phyloP scores from a whole-genome alignment of 1,140 invertebrate genomes.

The Tetranychus cinnabarinus region DNA sequence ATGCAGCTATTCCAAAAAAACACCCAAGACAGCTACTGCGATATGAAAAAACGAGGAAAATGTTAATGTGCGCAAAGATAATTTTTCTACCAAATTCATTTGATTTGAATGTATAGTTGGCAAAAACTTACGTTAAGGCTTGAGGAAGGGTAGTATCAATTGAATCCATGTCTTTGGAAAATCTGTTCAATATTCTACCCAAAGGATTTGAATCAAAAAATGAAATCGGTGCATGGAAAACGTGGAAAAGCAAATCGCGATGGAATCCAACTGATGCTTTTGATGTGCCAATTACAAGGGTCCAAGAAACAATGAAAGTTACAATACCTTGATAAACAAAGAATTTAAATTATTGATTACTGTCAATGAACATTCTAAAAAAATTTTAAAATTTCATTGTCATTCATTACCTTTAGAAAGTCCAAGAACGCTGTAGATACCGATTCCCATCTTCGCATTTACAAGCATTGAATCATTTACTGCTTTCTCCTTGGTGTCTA shows the following conservation, averaged over 20 bases:
- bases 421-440: neutral
- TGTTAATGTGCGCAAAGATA: slow-evolving; percentile 26
- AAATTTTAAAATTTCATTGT: neutral
- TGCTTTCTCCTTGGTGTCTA: slow-evolving; percentile 14
- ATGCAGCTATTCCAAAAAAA: slow-evolving; percentile 33
- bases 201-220: slow-evolving; percentile 18
- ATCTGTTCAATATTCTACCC: slow-evolving; percentile 29
- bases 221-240: slow-evolving; percentile 16
- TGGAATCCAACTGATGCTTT: slow-evolving; percentile 9
- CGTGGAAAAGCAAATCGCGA: slow-evolving; percentile 1
- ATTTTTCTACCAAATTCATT: slow-evolving; percentile 39
- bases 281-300: slow-evolving; percentile 3
- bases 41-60: slow-evolving; percentile 24
- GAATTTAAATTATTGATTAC: neutral
- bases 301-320: neutral
- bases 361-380: neutral
- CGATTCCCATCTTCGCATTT: slow-evolving; percentile 48
- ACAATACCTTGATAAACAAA: neutral
- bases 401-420: neutral
- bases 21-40: slow-evolving; percentile 21
- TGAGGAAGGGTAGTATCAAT: slow-evolving; percentile 36
- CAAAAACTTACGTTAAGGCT: slow-evolving; percentile 41
- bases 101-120: slow-evolving; percentile 35
- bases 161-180: slow-evolving; percentile 27
- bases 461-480: slow-evolving; percentile 35